Evolutionary conservation across 2,113 vertebrate species (phyloP).

Genomic region (Syngnathoides biaculeatus): DNA sequence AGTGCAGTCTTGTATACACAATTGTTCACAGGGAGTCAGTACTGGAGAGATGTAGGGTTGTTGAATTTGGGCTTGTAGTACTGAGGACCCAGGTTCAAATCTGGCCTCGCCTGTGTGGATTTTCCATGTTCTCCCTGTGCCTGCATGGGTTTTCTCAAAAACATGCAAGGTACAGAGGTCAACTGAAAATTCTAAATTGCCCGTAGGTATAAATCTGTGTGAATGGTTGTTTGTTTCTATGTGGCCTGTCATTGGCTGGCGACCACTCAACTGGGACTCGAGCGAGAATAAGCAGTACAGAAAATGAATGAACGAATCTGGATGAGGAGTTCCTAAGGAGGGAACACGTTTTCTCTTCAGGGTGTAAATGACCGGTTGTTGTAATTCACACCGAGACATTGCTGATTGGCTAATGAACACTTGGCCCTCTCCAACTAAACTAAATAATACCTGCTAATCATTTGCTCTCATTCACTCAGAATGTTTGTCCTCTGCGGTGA

Average conservation of each 20-base stretch:
- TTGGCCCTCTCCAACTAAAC: constrained; percentile 46
- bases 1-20: background rate
- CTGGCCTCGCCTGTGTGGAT: too few relatives aligned
- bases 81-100: too few relatives aligned
- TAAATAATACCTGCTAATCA: constrained; percentile 59
- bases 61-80: background rate
- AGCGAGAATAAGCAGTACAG: too few relatives aligned
- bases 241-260: too few relatives aligned
- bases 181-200: too few relatives aligned
- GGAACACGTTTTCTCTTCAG: constrained; percentile 19
- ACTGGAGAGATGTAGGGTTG: background rate
- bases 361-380: constrained; percentile 58
- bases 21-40: background rate
- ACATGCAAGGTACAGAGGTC: too few relatives aligned
- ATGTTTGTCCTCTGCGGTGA: constrained; percentile 24
- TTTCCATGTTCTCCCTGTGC: too few relatives aligned
- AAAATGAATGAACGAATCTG: background rate
- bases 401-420: constrained; percentile 61
- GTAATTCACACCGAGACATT: constrained; percentile 63
- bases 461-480: constrained; percentile 54
- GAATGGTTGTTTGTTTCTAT: too few relatives aligned
- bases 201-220: too few relatives aligned
- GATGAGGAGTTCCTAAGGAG: background rate
- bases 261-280: too few relatives aligned
- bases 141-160: too few relatives aligned